Evolutionary conservation across 2,113 vertebrate genomes (phyloP).

Genomic region (Sprattus sprattus): DNA sequence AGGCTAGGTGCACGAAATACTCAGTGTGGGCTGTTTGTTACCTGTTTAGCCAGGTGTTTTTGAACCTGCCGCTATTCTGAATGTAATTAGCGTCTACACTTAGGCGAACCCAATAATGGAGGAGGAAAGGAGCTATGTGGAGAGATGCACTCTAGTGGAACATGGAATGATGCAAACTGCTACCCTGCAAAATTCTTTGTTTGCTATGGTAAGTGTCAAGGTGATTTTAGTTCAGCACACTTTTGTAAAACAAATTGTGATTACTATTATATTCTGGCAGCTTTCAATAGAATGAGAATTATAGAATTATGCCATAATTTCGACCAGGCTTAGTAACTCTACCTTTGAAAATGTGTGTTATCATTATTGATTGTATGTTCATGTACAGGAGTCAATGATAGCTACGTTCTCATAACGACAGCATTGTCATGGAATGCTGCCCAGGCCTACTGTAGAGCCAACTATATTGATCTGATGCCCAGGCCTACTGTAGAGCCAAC

Average conservation of each 20-base stretch:
- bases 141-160: not conserved
- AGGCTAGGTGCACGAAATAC: too few relatives aligned
- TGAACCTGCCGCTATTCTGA: too few relatives aligned
- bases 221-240: not conserved
- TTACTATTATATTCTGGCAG: not conserved
- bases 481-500: not conserved
- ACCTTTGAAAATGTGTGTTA: too few relatives aligned
- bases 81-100: too few relatives aligned
- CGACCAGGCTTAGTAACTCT: too few relatives aligned
- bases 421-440: constrained; percentile 14
- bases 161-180: too few relatives aligned
- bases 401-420: not conserved
- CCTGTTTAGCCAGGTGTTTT: too few relatives aligned
- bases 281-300: not conserved
- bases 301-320: too few relatives aligned
- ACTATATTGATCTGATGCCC: not conserved
- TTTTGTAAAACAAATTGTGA: too few relatives aligned
- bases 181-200: too few relatives aligned
- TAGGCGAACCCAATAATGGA: not conserved
- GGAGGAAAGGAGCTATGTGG: not conserved
- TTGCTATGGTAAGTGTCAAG: constrained; percentile 21
- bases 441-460: not conserved
- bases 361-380: not conserved
- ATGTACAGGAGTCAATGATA: constrained; percentile 3
- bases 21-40: too few relatives aligned